Evolutionary conservation across 2,888 invertebrate genomes (phyloP).

Genomic region (Volucella bombylans): DNA sequence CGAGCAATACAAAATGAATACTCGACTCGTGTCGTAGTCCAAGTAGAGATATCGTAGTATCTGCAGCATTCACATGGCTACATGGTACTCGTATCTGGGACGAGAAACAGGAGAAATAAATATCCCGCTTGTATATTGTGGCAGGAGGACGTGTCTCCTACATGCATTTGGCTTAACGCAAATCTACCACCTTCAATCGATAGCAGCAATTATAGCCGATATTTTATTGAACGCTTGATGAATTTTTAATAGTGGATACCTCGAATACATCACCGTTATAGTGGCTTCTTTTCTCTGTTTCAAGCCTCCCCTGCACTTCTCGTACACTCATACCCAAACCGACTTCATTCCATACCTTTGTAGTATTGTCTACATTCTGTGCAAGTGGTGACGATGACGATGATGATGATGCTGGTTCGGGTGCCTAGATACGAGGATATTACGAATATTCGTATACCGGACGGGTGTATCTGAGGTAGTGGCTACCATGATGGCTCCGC

Average conservation of each 20-base stretch:
- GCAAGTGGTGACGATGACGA: constrained; percentile 33
- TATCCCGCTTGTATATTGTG: constrained; percentile 58
- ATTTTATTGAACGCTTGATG: constrained; percentile 77
- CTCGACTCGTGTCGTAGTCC: too few relatives aligned
- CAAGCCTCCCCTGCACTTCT: not conserved
- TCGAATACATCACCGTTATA: constrained; percentile 70
- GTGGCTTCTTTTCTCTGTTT: constrained; percentile 65
- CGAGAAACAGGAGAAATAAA: constrained; percentile 46
- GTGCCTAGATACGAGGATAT: not conserved
- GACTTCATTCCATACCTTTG: not conserved
- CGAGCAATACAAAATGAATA: not conserved
- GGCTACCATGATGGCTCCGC: constrained; percentile 57
- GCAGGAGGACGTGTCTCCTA: constrained; percentile 50
- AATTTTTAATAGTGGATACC: constrained; percentile 76
- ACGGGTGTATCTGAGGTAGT: not conserved
- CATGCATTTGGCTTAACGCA: constrained; percentile 73
- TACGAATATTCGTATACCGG: not conserved
- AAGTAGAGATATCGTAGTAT: too few relatives aligned
- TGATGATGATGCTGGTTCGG: constrained; percentile 1
- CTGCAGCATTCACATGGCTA: constrained; percentile 12
- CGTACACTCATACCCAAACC: too few relatives aligned
- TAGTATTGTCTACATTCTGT: constrained; percentile 19
- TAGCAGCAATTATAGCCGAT: constrained; percentile 77
- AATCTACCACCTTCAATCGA: constrained; percentile 75
- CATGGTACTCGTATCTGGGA: not conserved